Percentiles rank a stretch among this genome's conserved stretches.
phyloP scores from a whole-genome alignment of 2,797 vertebrate genomes.

The Leucoraja ocellata region DNA sequence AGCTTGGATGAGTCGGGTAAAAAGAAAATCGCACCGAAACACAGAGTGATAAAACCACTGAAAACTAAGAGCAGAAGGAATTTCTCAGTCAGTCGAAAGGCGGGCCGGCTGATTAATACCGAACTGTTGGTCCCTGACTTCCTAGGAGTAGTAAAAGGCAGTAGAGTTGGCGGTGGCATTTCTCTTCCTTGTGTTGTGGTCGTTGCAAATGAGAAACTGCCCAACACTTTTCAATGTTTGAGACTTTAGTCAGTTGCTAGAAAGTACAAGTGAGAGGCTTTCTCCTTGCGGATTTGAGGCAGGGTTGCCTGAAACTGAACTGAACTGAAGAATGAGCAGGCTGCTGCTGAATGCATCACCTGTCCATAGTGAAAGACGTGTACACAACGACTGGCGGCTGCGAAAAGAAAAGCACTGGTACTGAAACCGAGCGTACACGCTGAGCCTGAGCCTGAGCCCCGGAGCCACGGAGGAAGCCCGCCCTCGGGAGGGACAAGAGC shows the following conservation, averaged over 20 bases:
- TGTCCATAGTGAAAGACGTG: conserved; percentile 22
- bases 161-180: conserved; percentile 76
- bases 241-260: conserved; percentile 15
- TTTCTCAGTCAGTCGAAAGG: conserved; percentile 89
- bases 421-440: background rate
- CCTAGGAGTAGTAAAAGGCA: conserved; percentile 68
- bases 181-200: background rate
- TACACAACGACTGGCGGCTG: background rate
- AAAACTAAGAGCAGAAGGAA: conserved; percentile 85
- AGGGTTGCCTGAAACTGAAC: background rate
- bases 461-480: background rate
- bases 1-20: conserved; percentile 91
- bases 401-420: background rate
- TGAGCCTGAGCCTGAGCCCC: background rate
- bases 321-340: background rate
- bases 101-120: conserved; percentile 42
- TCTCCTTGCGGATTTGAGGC: background rate
- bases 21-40: conserved; percentile 95
- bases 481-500: background rate
- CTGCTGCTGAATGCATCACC: conserved; percentile 34
- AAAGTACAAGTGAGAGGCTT: background rate
- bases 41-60: conserved; percentile 89
- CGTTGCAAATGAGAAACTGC: background rate
- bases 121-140: background rate
- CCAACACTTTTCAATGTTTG: conserved; percentile 17